These are phyloP conservation scores for Phycodurus eques DNA, from an alignment of 2,113 vertebrate genomes.

Conservation along the genomic window DNA sequence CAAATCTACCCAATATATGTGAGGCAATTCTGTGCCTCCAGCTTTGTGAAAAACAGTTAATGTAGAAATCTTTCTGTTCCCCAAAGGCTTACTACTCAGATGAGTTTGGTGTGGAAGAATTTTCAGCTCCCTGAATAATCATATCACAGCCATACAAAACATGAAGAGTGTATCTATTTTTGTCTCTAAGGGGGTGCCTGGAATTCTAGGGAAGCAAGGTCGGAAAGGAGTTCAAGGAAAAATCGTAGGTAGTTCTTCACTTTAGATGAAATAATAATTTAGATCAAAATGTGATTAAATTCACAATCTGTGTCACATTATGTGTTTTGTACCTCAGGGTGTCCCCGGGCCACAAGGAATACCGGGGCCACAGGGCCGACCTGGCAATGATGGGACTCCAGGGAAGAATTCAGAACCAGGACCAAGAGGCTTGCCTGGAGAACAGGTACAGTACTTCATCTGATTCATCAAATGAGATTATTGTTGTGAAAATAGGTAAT, in stretches of 20 bases:
- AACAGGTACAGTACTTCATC: conserved; percentile 49
- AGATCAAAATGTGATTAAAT: neutral
- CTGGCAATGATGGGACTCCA: conserved; percentile 63
- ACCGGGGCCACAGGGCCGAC: conserved; percentile 67
- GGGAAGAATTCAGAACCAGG: conserved; percentile 43
- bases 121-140: neutral
- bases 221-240: conserved; percentile 65
- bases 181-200: conserved; percentile 63
- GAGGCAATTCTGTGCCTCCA: neutral
- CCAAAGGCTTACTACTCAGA: neutral
- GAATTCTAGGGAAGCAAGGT: conserved; percentile 69
- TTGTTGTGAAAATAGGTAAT: neutral
- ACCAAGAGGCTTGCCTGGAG: conserved; percentile 56
- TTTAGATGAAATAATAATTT: neutral
- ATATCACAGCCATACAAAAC: neutral
- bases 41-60: neutral
- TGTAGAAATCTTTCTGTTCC: neutral
- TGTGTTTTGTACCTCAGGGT: conserved; percentile 52
- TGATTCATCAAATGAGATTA: neutral
- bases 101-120: neutral
- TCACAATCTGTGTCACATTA: neutral
- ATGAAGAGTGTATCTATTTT: neutral
- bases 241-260: conserved; percentile 54
- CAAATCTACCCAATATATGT: too few species aligned
- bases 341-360: conserved; percentile 61